These are phyloP conservation scores for Ectemnius lituratus DNA, from an alignment of 2,888 invertebrate species.

Conservation along the genomic window DNA sequence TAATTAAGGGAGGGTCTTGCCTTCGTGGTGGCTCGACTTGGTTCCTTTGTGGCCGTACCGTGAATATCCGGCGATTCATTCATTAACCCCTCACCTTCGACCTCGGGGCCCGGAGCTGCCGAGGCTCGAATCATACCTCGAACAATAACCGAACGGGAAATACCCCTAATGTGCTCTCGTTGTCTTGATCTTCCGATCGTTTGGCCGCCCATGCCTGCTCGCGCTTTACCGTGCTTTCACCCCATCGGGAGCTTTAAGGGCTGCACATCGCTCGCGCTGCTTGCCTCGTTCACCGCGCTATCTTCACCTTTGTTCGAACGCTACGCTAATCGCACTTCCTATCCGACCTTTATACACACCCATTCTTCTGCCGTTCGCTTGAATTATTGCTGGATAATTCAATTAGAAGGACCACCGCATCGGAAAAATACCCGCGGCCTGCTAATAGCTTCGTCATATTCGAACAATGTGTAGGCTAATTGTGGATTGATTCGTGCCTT, in stretches of 20 bases:
- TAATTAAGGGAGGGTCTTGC: conserved; percentile 74
- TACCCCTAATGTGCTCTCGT: conserved; percentile 55
- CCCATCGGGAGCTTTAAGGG: conserved; percentile 6
- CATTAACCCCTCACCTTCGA: conserved; percentile 76
- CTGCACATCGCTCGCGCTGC: conserved; percentile 7
- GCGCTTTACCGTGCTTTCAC: not conserved
- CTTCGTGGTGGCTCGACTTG: conserved; percentile 68
- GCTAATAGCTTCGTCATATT: no score
- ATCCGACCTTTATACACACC: no score
- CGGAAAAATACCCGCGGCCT: no score
- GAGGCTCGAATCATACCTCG: conserved; percentile 62
- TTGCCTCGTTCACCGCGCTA: not conserved
- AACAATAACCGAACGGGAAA: conserved; percentile 70
- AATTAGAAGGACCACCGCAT: not conserved
- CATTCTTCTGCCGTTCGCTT: no score
- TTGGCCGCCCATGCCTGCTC: conserved; percentile 15
- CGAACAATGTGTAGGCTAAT: no score
- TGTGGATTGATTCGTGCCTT: no score
- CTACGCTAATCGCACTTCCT: no score
- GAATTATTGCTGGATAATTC: not conserved
- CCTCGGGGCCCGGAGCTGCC: conserved; percentile 64
- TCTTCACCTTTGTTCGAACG: conserved; percentile 9
- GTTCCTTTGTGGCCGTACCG: conserved; percentile 72
- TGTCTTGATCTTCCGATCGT: conserved; percentile 45
- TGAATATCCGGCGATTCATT: conserved; percentile 77